Evolutionary conservation across 2,888 invertebrate species (phyloP).

Genomic region (Taphrorychus bicolor): DNA sequence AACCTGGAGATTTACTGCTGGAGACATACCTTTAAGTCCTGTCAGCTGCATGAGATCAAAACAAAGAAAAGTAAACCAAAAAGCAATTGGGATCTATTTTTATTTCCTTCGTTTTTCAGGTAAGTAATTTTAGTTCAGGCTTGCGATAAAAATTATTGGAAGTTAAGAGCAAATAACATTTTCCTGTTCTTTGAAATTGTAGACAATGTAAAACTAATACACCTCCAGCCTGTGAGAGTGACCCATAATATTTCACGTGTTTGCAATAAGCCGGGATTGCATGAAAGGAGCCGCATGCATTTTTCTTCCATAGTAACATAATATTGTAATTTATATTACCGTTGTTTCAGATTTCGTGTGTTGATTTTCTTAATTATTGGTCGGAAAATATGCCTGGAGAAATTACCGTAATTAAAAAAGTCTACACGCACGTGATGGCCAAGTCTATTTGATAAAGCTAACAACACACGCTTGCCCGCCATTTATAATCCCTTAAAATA

Average conservation of each 20-base stretch:
- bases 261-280: slow-evolving; percentile 11
- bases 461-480: slow-evolving; percentile 18
- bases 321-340: slow-evolving; percentile 26
- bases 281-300: slow-evolving; percentile 22
- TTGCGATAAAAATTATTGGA: no score
- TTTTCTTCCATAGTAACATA: slow-evolving; percentile 20
- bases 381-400: slow-evolving; percentile 25
- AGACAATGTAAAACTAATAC: neutral
- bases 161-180: no score
- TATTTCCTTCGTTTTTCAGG: no score
- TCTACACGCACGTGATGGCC: slow-evolving; percentile 24
- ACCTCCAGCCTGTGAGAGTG: neutral
- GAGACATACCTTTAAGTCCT: neutral
- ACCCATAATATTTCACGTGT: slow-evolving; percentile 4
- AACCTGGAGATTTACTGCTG: no score
- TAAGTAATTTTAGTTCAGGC: no score
- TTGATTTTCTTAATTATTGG: slow-evolving; percentile 35
- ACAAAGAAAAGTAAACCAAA: neutral
- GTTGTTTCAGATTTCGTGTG: slow-evolving; percentile 27
- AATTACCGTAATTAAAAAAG: slow-evolving; percentile 33
- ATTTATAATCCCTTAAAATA: slow-evolving; percentile 28
- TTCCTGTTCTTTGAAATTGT: neutral
- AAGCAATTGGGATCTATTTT: no score
- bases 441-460: slow-evolving; percentile 25
- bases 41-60: neutral